phyloP scores from a whole-genome alignment of 2,888 invertebrate species.

The Smittia aterrima region DNA sequence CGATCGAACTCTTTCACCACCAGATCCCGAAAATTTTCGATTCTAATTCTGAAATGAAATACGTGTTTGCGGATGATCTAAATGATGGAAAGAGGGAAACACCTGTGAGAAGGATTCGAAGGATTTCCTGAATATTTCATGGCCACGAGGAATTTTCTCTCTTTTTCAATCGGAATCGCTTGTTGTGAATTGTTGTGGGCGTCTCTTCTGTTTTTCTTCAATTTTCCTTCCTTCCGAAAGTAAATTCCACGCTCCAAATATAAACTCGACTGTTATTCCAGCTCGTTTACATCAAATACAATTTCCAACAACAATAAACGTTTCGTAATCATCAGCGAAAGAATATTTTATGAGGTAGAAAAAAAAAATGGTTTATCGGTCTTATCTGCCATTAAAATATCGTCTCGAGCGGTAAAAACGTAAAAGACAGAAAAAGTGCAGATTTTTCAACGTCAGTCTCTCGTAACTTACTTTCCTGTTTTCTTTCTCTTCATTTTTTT shows the following conservation, averaged over 20 bases:
- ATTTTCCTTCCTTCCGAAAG: not conserved
- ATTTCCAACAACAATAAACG: constrained; percentile 21
- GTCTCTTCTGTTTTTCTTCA: not conserved
- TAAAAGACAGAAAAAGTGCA: not conserved
- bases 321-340: constrained; percentile 1
- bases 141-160: not conserved
- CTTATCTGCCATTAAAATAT: constrained; percentile 17
- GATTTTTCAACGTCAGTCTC: constrained; percentile 27
- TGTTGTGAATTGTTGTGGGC: not conserved
- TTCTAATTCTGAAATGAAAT: constrained; percentile 15
- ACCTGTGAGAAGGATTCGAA: not conserved
- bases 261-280: not conserved
- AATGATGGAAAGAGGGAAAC: not conserved
- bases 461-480: constrained; percentile 2
- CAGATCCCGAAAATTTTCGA: not conserved
- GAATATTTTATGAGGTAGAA: constrained; percentile 8
- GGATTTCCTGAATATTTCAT: not conserved
- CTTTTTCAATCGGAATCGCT: not conserved
- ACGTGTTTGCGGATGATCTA: constrained; percentile 16
- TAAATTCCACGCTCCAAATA: not conserved
- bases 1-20: constrained; percentile 21
- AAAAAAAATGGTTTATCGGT: constrained; percentile 7
- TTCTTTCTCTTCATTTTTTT: not conserved
- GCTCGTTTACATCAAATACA: constrained; percentile 23
- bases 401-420: constrained; percentile 1